Conservation (phyloP, 1,140 invertebrate genomes). For the Drosophila equinoxialis region DNA sequence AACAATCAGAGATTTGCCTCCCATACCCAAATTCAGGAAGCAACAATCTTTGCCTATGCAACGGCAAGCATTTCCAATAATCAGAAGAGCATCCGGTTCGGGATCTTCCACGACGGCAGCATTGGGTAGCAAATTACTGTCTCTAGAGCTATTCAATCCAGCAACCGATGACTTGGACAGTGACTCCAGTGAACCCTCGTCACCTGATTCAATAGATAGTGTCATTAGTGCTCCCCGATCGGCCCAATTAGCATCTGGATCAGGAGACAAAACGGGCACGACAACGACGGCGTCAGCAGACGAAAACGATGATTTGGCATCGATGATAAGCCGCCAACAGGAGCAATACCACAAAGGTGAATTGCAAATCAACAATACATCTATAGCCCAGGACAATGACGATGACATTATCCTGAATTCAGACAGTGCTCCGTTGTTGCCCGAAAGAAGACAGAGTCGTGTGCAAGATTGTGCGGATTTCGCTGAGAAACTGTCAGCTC, state of each 20-base stretch:
- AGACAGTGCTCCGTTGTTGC: slow-evolving; percentile 61
- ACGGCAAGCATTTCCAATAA: slow-evolving; percentile 85
- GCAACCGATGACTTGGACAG: slow-evolving; percentile 95
- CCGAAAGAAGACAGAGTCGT: slow-evolving; percentile 57
- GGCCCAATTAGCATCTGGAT: slow-evolving; percentile 42
- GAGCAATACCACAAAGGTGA: slow-evolving; percentile 64
- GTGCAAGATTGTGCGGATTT: slow-evolving; percentile 88
- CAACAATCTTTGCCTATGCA: slow-evolving; percentile 82
- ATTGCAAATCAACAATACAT: slow-evolving; percentile 59
- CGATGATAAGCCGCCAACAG: slow-evolving; percentile 50
- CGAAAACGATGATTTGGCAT: slow-evolving; percentile 38
- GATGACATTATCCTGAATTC: slow-evolving; percentile 76
- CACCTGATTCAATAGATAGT: slow-evolving; percentile 93
- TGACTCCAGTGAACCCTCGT: slow-evolving; percentile 93
- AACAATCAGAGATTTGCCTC: slow-evolving; percentile 85
- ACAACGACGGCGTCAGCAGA: slow-evolving; percentile 38
- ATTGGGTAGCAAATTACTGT: slow-evolving; percentile 86
- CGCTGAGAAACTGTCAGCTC: slow-evolving; percentile 89
- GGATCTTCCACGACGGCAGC: slow-evolving; percentile 69
- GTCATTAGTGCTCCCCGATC: slow-evolving; percentile 88
- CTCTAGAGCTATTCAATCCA: slow-evolving; percentile 93
- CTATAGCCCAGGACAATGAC: slow-evolving; percentile 38
- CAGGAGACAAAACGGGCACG: slow-evolving; percentile 42
- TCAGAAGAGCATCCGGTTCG: slow-evolving; percentile 84
- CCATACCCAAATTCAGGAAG: slow-evolving; percentile 86